Percentiles rank a stretch among this genome's conserved stretches.
phyloP scores from a whole-genome alignment of 2,888 invertebrate genomes.

The Cephalotes varians region DNA sequence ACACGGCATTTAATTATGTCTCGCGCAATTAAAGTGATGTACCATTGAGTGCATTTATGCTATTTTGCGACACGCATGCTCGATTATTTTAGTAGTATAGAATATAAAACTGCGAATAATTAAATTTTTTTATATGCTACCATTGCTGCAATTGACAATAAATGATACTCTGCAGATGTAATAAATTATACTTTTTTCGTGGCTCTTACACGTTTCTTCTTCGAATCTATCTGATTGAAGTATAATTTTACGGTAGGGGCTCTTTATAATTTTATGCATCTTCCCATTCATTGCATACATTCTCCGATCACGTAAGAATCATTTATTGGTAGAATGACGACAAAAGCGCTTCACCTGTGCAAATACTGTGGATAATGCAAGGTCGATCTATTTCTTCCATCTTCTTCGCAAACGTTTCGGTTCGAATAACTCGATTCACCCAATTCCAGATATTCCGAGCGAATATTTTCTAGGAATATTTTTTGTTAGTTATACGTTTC shows the following conservation, averaged over 20 bases:
- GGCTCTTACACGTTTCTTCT: neutral
- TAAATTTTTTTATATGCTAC: slow-evolving; percentile 6
- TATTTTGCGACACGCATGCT: neutral
- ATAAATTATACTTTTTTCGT: slow-evolving; percentile 3
- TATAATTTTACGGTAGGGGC: neutral
- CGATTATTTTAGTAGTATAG: neutral
- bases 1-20: neutral
- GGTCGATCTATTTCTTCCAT: neutral
- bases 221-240: neutral
- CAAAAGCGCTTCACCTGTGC: neutral
- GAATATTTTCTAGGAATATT: slow-evolving; percentile 2
- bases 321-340: slow-evolving; percentile 5
- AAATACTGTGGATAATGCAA: neutral
- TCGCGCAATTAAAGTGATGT: neutral
- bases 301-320: slow-evolving; percentile 6
- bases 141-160: neutral
- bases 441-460: neutral
- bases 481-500: neutral
- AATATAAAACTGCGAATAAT: neutral
- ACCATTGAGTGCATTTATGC: neutral
- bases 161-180: neutral
- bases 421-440: neutral
- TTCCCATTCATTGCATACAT: neutral
- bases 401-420: neutral
- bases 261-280: neutral